A percentile compares a stretch with the other conserved stretches of the same genome.
Evolutionary conservation across 2,797 vertebrate genomes (phyloP).

Genomic region (Lepilemur ruficaudatus): DNA sequence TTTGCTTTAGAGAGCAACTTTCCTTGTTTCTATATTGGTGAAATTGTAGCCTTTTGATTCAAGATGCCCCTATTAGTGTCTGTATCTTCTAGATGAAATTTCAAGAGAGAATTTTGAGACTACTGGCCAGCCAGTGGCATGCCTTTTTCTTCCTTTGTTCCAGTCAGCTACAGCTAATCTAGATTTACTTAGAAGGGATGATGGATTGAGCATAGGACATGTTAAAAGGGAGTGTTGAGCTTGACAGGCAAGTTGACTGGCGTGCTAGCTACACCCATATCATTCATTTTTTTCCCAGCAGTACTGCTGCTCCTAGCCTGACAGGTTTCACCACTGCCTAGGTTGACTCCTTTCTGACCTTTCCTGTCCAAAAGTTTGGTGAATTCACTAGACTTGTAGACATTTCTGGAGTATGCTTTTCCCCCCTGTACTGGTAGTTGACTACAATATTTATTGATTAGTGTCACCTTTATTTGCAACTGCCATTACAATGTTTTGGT

Average conservation of each 20-base stretch:
- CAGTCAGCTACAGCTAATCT: neutral
- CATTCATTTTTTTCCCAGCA: neutral
- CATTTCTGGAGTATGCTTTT: neutral
- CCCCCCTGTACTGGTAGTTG: neutral
- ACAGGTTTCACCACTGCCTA: neutral
- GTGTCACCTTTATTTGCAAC: neutral
- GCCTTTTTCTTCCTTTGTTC: slow-evolving; percentile 41
- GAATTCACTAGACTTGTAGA: neutral
- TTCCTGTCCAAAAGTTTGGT: neutral
- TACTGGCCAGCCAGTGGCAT: neutral
- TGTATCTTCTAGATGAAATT: slow-evolving; percentile 26
- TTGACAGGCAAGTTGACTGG: neutral
- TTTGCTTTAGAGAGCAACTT: slow-evolving; percentile 26
- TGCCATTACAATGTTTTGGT: neutral
- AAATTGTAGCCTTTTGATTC: slow-evolving; percentile 47
- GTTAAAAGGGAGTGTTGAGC: neutral
- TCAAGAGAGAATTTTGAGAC: slow-evolving; percentile 6
- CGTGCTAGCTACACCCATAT: neutral
- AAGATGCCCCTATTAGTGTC: neutral
- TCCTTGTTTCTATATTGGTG: neutral
- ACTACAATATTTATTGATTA: neutral
- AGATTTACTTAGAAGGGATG: neutral
- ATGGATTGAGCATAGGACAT: neutral
- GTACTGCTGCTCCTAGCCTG: neutral
- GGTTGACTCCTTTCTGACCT: neutral